A percentile compares a stretch with the other conserved stretches of the same genome.
These are phyloP conservation scores for Sinelater perroti DNA, from an alignment of 2,888 invertebrate genomes.

Conservation along the genomic window DNA sequence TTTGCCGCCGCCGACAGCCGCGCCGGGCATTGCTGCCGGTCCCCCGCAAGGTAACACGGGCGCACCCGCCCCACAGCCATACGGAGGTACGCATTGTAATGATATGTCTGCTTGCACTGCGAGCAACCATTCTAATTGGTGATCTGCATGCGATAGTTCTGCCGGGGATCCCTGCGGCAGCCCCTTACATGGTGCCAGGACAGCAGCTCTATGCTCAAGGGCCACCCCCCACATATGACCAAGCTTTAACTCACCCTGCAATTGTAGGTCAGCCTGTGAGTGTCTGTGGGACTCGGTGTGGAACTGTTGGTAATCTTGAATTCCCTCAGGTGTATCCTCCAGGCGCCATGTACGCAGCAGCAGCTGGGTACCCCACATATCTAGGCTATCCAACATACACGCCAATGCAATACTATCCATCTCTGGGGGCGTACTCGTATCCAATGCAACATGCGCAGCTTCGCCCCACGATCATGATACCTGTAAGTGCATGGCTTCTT, in stretches of 20 bases:
- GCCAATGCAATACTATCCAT: conserved; percentile 76
- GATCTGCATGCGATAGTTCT: too few relatives aligned
- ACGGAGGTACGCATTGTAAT: conserved; percentile 58
- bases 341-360: conserved; percentile 74
- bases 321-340: conserved; percentile 75
- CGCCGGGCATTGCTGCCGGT: conserved; percentile 71
- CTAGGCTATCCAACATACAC: conserved; percentile 80
- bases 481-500: conserved; percentile 64
- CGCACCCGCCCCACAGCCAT: conserved; percentile 59
- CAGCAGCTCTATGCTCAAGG: conserved; percentile 74
- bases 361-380: conserved; percentile 76
- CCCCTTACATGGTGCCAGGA: conserved; percentile 62
- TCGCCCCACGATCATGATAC: conserved; percentile 81
- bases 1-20: conserved; percentile 65
- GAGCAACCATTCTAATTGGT: too few relatives aligned
- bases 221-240: conserved; percentile 75
- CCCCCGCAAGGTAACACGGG: conserved; percentile 67
- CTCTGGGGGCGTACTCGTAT: conserved; percentile 69
- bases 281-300: conserved; percentile 14
- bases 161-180: conserved; percentile 57
- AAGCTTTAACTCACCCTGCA: conserved; percentile 71
- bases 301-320: background rate
- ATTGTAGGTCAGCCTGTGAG: conserved; percentile 62
- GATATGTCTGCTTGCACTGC: too few relatives aligned
- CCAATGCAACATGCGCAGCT: conserved; percentile 69